Conservation (phyloP, 1,140 invertebrate species). For the Colletes gigas region DNA sequence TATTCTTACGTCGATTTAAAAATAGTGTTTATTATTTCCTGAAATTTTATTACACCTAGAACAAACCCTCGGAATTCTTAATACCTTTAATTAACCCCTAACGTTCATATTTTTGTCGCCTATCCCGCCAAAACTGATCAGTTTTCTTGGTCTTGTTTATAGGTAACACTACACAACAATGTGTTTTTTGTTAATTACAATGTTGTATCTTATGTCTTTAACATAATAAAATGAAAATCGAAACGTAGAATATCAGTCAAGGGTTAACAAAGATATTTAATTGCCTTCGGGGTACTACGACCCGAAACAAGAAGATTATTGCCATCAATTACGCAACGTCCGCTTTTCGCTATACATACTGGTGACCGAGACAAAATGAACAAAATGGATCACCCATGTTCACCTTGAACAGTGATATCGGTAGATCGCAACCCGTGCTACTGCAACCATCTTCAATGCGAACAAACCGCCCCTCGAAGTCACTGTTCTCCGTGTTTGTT, state of each 20-base stretch:
- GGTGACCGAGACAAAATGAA: not conserved
- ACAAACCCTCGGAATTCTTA: not conserved
- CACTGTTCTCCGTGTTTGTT: slow-evolving; percentile 36
- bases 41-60: no score
- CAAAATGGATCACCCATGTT: slow-evolving; percentile 17
- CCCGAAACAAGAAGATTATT: not conserved
- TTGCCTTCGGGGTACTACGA: no score
- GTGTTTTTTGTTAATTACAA: no score
- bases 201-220: no score
- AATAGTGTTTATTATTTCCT: no score
- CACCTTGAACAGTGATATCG: slow-evolving; percentile 3
- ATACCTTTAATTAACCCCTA: not conserved
- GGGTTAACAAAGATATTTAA: no score
- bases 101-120: not conserved
- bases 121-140: no score
- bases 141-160: no score
- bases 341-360: slow-evolving; percentile 1
- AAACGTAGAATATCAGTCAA: no score
- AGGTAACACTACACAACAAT: no score
- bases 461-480: slow-evolving; percentile 4
- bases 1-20: no score
- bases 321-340: slow-evolving; percentile 21
- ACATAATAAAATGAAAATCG: no score
- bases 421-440: not conserved
- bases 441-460: not conserved